Evolutionary conservation across 2,797 vertebrate genomes (phyloP).

Genomic region (Chloroceryle inda): DNA sequence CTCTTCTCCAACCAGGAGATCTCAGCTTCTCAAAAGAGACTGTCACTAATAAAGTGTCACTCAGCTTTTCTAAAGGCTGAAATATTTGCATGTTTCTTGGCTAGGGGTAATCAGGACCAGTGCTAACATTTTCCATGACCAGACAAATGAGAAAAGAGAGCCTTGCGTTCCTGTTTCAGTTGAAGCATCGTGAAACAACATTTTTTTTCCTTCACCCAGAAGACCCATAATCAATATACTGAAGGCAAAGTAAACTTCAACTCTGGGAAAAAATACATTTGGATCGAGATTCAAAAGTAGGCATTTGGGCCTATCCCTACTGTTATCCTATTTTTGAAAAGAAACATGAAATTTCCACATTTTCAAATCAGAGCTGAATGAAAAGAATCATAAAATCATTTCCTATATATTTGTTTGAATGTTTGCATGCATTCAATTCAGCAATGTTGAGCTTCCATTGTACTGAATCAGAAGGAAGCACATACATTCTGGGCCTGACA

Average conservation of each 20-base stretch:
- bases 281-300: neutral
- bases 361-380: neutral
- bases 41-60: neutral
- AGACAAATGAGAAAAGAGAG: conserved; percentile 1
- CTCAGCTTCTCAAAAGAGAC: neutral
- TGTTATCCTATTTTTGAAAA: neutral
- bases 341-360: neutral
- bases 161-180: neutral
- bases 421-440: conserved; percentile 30
- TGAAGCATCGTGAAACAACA: neutral
- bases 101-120: neutral
- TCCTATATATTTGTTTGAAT: conserved; percentile 33
- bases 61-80: neutral
- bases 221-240: neutral
- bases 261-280: neutral
- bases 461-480: conserved; percentile 31
- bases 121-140: neutral
- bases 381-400: conserved; percentile 41
- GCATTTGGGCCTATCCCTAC: neutral
- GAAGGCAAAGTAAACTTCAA: neutral
- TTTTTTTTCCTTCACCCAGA: neutral
- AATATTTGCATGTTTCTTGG: neutral
- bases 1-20: neutral
- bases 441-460: conserved; percentile 3
- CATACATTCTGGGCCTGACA: neutral